Evolutionary conservation across 1,140 invertebrate genomes (phyloP).

Genomic region (Metaphire vulgaris): DNA sequence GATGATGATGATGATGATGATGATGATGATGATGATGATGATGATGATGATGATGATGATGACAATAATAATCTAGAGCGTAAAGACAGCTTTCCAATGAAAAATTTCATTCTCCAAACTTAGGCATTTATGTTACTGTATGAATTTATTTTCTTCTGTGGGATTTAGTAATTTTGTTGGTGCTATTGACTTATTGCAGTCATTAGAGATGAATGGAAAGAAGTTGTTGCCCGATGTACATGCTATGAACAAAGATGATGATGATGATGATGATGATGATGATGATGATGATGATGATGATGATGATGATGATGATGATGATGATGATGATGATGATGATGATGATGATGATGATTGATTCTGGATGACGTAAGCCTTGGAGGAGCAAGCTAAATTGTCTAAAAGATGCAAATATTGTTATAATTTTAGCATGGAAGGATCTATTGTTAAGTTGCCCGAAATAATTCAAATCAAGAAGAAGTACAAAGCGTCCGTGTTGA

Average conservation of each 20-base stretch:
- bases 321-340: conserved; percentile 2
- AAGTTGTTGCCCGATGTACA: too few relatives aligned
- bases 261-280: background rate
- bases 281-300: conserved; percentile 12
- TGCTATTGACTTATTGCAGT: background rate
- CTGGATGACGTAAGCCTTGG: background rate
- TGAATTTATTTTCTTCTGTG: background rate
- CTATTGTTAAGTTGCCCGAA: conserved; percentile 76
- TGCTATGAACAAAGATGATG: too few relatives aligned
- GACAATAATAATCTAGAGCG: background rate
- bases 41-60: conserved; percentile 13
- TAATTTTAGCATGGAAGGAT: conserved; percentile 86
- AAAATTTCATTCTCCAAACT: background rate
- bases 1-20: background rate
- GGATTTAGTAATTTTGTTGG: background rate
- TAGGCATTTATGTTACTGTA: background rate
- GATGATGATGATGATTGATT: conserved; percentile 4
- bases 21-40: conserved; percentile 15
- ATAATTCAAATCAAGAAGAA: conserved; percentile 82
- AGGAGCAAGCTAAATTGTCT: background rate
- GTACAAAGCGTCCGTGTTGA: conserved; percentile 77
- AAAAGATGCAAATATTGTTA: too few relatives aligned
- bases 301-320: background rate
- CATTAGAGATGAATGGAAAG: background rate
- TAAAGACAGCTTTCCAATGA: background rate